Evolutionary conservation across 2,797 vertebrate species (phyloP), one percentile per base, ranked within the genome.

Genomic region (Anabacerthia variegaticeps): DNA sequence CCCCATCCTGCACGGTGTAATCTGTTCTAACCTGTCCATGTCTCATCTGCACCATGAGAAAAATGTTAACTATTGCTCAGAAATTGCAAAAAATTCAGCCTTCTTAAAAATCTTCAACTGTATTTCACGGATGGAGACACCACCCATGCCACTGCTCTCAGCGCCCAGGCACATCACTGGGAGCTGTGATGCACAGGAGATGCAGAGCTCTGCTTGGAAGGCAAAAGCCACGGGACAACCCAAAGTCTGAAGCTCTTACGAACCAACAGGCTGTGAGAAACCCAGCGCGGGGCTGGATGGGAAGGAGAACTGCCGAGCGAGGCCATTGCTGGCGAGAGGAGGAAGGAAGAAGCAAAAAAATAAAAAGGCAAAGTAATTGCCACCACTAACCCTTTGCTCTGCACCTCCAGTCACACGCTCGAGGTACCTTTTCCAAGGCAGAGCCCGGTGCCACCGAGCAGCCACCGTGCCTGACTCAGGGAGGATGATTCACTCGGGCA

Each of bases 141-240:
- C 39, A 58, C 63, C 58, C 54, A 14, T 6, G 0, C 17, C 51
- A 36, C 11, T 41, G 80, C 76, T 77, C 61, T 41, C 28, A 7
- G 1, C 0, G 1, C 2, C 30, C 10, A 16, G 2, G 48, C 63
- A 12, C 75, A 28, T 2, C 14, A 1, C 44, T 7, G 36, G 0
- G 0, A 63, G 75, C 61, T 72, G 59, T 9, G 16, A 8, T 13
- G 37, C 0, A 3, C 34, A 41, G 66, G 41, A 65, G 69, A 14
- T 3, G 14, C 63, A 36, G 65, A 41, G 77, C 78, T 76, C 78
- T 24, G 77, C 23, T 58, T 1, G 20, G 28, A 26, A 61, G 67
- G 63, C 2, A 1, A 68, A 49, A 67, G 43, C 32, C 66, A n/a
- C 1, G 14, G 71, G 49, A 63, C 10, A 36, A 3, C 59, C 66